These are phyloP conservation scores for Mormoops blainvillei DNA, from an alignment of 2,113 vertebrate genomes.

Conservation along the genomic window DNA sequence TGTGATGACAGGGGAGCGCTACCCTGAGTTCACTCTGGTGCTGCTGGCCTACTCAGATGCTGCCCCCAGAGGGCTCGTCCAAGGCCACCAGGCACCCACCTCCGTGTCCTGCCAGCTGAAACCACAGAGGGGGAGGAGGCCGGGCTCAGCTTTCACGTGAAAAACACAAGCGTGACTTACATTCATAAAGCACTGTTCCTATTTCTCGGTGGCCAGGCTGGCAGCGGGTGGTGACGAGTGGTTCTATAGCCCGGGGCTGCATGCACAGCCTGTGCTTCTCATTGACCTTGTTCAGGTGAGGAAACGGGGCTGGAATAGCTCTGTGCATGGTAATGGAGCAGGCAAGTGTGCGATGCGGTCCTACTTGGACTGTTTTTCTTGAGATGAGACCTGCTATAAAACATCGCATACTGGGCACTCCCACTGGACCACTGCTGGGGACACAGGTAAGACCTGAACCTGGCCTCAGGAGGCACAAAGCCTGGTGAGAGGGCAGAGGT, in stretches of 20 bases:
- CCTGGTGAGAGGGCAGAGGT: not conserved
- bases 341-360: not conserved
- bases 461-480: not conserved
- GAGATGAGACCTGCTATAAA: not conserved
- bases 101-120: not conserved
- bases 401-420: not conserved
- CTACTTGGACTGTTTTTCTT: not conserved
- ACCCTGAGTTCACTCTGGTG: not conserved
- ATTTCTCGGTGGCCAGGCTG: not conserved
- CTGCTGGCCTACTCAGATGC: not conserved
- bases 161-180: fast-evolving
- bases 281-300: not conserved
- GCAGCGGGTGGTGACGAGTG: not conserved
- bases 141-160: not conserved
- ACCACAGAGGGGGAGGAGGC: not conserved
- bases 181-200: not conserved
- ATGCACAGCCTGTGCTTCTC: not conserved
- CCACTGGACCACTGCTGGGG: not conserved
- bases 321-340: not conserved
- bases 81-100: not conserved
- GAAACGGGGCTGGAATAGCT: not conserved
- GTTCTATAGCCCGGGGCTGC: not conserved
- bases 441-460: not conserved
- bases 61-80: not conserved
- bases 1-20: not conserved